Conservation (phyloP, 2,888 invertebrate species). For the Tachina fera region DNA sequence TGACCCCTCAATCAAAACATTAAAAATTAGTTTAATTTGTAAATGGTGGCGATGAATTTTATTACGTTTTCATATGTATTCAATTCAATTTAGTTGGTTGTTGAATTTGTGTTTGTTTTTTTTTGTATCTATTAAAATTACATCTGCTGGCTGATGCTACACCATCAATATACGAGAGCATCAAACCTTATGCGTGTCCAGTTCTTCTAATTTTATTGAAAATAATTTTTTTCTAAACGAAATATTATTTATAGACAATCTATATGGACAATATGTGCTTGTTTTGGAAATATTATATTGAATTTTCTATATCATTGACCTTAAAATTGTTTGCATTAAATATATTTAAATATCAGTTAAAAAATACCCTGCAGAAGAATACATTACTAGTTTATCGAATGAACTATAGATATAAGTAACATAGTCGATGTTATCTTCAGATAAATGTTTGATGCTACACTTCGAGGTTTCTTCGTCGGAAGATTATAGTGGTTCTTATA, state of each 20-base stretch:
- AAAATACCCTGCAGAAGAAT: neutral
- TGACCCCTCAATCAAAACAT: neutral
- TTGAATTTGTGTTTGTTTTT: conserved; percentile 24
- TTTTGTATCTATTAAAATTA: conserved; percentile 11
- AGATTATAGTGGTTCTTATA: too few species aligned
- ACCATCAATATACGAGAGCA: conserved; percentile 24
- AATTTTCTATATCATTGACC: conserved; percentile 68
- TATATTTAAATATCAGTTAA: conserved; percentile 47
- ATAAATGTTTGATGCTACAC: too few species aligned
- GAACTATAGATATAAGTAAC: too few species aligned
- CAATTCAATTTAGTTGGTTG: conserved; percentile 49
- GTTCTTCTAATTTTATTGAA: conserved; percentile 20
- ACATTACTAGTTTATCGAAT: too few species aligned
- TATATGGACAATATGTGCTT: conserved; percentile 21
- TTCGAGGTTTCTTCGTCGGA: too few species aligned
- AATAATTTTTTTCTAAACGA: conserved; percentile 10
- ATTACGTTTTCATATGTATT: conserved; percentile 44
- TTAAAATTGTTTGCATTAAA: conserved; percentile 51
- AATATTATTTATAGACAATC: conserved; percentile 46
- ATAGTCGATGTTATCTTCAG: too few species aligned
- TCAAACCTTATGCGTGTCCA: conserved; percentile 44
- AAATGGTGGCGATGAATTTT: conserved; percentile 43
- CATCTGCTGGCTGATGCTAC: conserved; percentile 35
- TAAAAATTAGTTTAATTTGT: conserved; percentile 28
- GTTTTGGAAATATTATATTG: conserved; percentile 18